Evolutionary conservation across 1,140 invertebrate species (phyloP).

Genomic region (Ceratoteleas bidentatus): DNA sequence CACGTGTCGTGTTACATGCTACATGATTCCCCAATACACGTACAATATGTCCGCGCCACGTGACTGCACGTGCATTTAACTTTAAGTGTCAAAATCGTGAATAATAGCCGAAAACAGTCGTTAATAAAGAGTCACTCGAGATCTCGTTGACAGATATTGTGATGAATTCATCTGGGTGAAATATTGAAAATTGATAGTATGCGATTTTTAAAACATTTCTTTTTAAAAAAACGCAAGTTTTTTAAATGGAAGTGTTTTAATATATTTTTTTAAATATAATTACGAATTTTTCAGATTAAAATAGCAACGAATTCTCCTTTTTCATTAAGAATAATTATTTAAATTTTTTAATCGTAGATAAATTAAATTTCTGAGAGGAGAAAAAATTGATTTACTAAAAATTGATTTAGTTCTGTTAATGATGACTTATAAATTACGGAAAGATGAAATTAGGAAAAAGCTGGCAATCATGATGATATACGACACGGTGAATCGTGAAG

Average conservation of each 20-base stretch:
- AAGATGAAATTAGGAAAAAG: neutral
- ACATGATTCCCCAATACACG: constrained; percentile 67
- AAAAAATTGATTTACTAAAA: too few relatives aligned
- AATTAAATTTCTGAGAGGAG: too few relatives aligned
- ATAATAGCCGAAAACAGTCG: constrained; percentile 36
- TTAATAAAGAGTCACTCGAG: constrained; percentile 9
- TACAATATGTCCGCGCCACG: constrained; percentile 78
- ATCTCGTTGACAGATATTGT: constrained; percentile 25
- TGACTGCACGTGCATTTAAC: constrained; percentile 66
- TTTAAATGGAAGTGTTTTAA: too few relatives aligned
- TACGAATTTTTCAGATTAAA: too few relatives aligned
- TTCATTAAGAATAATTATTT: too few relatives aligned
- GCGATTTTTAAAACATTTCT: too few relatives aligned
- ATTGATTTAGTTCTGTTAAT: too few relatives aligned
- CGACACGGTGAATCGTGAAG: constrained; percentile 11
- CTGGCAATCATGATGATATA: neutral
- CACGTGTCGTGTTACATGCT: constrained; percentile 78
- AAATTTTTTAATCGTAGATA: too few relatives aligned
- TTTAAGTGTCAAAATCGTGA: constrained; percentile 50
- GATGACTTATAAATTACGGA: neutral
- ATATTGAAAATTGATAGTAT: neutral
- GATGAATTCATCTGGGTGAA: neutral
- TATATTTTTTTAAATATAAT: too few relatives aligned
- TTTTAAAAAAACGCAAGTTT: too few relatives aligned
- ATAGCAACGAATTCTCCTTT: too few relatives aligned